Evolutionary conservation across 1,140 invertebrate species (phyloP).

Genomic region (Solenopsis fugax): DNA sequence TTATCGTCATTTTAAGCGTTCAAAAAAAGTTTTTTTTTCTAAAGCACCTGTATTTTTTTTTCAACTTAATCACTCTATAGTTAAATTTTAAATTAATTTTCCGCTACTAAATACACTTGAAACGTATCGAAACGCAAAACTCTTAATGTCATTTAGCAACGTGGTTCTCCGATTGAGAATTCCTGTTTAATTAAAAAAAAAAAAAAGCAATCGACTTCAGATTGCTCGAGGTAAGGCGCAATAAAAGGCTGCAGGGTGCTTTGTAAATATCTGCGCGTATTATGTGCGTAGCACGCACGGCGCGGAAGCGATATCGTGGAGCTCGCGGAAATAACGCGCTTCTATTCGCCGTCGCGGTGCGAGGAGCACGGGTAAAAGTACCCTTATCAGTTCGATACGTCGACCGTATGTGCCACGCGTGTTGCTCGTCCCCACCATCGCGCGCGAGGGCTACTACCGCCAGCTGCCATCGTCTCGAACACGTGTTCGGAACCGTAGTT

Average conservation of each 20-base stretch:
- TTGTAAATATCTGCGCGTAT: neutral
- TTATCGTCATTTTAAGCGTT: neutral
- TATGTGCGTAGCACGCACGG: neutral
- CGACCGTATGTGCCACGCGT: slow-evolving; percentile 46
- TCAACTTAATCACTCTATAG: neutral
- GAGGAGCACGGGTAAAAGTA: slow-evolving; percentile 60
- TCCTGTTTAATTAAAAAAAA: neutral
- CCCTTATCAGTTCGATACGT: slow-evolving; percentile 56
- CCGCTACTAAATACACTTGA: neutral
- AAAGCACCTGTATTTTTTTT: neutral
- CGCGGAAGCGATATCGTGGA: neutral
- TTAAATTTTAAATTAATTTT: neutral
- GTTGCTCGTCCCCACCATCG: slow-evolving; percentile 62
- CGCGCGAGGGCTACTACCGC: neutral
- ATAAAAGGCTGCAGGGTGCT: neutral
- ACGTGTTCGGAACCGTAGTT: slow-evolving; percentile 68
- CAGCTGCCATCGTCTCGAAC: slow-evolving; percentile 49
- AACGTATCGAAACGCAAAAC: neutral
- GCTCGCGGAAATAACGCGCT: slow-evolving; percentile 24
- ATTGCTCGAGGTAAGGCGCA: neutral
- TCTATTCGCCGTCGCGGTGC: slow-evolving; percentile 1
- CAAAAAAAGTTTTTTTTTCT: neutral
- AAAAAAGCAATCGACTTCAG: neutral
- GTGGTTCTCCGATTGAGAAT: neutral
- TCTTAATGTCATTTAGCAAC: neutral